phyloP scores from a whole-genome alignment of 2,113 vertebrate genomes.

The Ammodytes dubius region DNA sequence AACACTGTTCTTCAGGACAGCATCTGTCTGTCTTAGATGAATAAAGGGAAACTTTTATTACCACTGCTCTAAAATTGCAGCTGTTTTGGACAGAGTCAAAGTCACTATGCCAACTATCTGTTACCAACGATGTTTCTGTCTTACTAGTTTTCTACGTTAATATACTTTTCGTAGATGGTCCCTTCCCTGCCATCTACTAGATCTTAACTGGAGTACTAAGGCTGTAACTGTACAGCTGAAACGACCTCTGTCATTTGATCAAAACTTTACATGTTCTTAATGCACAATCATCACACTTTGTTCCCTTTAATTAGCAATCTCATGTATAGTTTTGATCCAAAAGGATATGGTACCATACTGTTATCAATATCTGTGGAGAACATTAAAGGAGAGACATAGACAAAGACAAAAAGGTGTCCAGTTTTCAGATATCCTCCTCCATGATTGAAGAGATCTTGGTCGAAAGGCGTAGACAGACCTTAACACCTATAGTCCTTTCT shows the following conservation, averaged over 20 bases:
- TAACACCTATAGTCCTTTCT: background rate
- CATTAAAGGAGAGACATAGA: too few relatives aligned
- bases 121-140: background rate
- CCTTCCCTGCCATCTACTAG: too few relatives aligned
- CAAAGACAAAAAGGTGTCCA: background rate
- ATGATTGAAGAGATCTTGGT: background rate
- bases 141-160: background rate
- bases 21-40: constrained; percentile 10
- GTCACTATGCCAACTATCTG: constrained; percentile 12
- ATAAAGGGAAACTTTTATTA: constrained; percentile 35
- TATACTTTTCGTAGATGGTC: background rate
- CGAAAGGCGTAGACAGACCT: background rate
- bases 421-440: background rate
- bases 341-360: background rate
- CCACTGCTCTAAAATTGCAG: background rate
- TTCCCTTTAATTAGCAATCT: too few relatives aligned
- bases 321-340: background rate
- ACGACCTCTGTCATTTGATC: background rate
- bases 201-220: background rate
- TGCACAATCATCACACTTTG: background rate
- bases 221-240: background rate
- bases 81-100: constrained; percentile 20
- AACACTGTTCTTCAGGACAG: constrained; percentile 11
- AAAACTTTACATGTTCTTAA: background rate
- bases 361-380: background rate